These are phyloP conservation scores for Hylaeus anthracinus DNA, from an alignment of 1,140 invertebrate genomes.

Conservation along the genomic window DNA sequence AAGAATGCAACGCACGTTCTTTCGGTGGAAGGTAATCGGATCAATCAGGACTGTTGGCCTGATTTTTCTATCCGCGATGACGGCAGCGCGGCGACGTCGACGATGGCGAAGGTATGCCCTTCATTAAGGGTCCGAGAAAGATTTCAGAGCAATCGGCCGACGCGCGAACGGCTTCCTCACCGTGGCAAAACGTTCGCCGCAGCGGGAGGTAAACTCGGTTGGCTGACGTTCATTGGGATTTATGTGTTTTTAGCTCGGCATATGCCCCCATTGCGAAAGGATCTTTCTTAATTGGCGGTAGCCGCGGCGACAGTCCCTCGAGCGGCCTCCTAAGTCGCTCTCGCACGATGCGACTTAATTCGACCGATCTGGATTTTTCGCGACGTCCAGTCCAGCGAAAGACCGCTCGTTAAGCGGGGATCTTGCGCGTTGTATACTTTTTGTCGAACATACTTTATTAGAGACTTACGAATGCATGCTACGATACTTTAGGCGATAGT, in stretches of 20 bases:
- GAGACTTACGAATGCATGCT: too few relatives aligned
- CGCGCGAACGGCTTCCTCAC: constrained; percentile 25
- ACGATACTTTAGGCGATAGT: too few relatives aligned
- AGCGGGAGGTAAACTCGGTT: constrained; percentile 20
- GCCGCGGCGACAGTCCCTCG: not conserved
- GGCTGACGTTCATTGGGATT: constrained; percentile 42
- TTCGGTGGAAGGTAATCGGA: constrained; percentile 47
- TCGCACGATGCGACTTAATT: constrained; percentile 13
- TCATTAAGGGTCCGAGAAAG: constrained; percentile 29
- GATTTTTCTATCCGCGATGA: constrained; percentile 43
- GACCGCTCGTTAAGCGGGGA: not conserved
- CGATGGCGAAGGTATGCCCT: constrained; percentile 18
- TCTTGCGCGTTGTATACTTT: too few relatives aligned
- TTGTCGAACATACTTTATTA: too few relatives aligned
- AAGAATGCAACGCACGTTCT: constrained; percentile 48
- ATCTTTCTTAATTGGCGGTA: constrained; percentile 42
- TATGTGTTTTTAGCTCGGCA: constrained; percentile 35
- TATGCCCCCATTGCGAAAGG: constrained; percentile 34
- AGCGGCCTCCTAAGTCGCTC: not conserved
- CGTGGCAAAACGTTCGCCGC: constrained; percentile 30
- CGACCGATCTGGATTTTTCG: constrained; percentile 11
- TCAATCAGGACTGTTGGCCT: constrained; percentile 37
- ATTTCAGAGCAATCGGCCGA: constrained; percentile 21
- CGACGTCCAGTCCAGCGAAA: not conserved
- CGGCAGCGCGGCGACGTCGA: not conserved